These are phyloP conservation scores for Epinephelus moara DNA, from an alignment of 2,113 vertebrate species.

Conservation along the genomic window DNA sequence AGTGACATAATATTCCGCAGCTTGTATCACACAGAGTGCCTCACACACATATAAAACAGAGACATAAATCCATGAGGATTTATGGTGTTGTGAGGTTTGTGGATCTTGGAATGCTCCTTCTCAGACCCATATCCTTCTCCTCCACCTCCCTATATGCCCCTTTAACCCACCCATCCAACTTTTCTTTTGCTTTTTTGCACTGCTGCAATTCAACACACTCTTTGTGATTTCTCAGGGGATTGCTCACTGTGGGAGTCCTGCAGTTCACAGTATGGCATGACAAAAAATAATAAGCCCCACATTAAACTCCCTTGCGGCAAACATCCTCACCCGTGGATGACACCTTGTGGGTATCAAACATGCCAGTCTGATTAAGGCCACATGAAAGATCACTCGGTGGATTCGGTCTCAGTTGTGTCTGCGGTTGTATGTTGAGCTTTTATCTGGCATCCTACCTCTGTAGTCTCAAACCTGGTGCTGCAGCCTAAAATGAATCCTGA, in stretches of 20 bases:
- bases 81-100: slow-evolving; percentile 82
- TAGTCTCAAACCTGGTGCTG: slow-evolving; percentile 18
- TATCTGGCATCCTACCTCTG: not conserved
- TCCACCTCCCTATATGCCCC: slow-evolving; percentile 24
- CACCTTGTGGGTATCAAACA: slow-evolving; percentile 52
- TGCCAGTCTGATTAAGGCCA: slow-evolving; percentile 43
- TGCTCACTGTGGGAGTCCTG: slow-evolving; percentile 67
- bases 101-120: slow-evolving; percentile 69
- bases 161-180: not conserved
- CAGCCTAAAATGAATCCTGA: slow-evolving; percentile 36
- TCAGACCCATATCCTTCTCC: slow-evolving; percentile 66
- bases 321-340: slow-evolving; percentile 37
- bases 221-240: slow-evolving; percentile 65
- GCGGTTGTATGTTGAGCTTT: not conserved
- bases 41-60: slow-evolving; percentile 62
- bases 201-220: slow-evolving; percentile 27
- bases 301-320: slow-evolving; percentile 3
- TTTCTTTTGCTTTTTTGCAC: slow-evolving; percentile 29
- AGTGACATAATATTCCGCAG: slow-evolving; percentile 73
- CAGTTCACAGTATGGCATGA: not conserved
- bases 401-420: not conserved
- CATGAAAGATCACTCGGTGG: slow-evolving; percentile 8
- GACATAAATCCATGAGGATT: slow-evolving; percentile 83
- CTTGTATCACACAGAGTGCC: slow-evolving; percentile 75
- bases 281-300: slow-evolving; percentile 9